Evolutionary conservation across 1,140 invertebrate species (phyloP), one percentile per base, ranked within the genome.

Genomic region (Halesus radiatus): DNA sequence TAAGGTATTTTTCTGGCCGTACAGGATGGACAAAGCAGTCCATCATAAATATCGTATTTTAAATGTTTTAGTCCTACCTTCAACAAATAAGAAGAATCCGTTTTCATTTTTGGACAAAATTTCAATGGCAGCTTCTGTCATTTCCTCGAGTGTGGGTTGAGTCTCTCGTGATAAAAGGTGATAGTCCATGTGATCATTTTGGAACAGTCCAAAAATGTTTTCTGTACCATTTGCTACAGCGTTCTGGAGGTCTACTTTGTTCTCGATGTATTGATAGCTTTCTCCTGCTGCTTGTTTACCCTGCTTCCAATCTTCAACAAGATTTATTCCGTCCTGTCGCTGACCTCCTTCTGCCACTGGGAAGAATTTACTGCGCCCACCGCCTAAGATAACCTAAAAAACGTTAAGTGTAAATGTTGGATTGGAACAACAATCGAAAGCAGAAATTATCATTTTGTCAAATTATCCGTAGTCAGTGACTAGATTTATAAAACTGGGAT

Each of bases 101-200:
- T 94, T 92, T 0, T 87, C 78, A 84, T 94, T 93, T 74, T 92
- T 93, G 1, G 90, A 88, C 3, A 98, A 87, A 3, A 97, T 89
- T 81, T 94, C 90, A 23, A 98, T 94, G 0, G 96, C 96, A 52
- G 93, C 92, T 82, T 91, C 88, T 0, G 94, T 95, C 96, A 98
- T 97, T 86, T 97, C 94, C 20, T 89, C 90, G 0, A 98, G 86
- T 4, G 91, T 90, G 0, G 94, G 94, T 50, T 94, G 90, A 80
- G 84, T 89, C 75, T 89, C 87, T 79, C 83, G 16, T 13, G 88
- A 91, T 86, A 88, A 90, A 45, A 90, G 80, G 50, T 92, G 89
- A 84, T 92, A 92, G 1, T 88, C 85, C 87, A 91, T 88, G 80
- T 92, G 91, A 81, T 87, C 87, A n/a, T 87, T 86, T 82, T 90